Evolutionary conservation across 1,140 invertebrate species (phyloP).

Genomic region (Stratiolaelaps scimitus): DNA sequence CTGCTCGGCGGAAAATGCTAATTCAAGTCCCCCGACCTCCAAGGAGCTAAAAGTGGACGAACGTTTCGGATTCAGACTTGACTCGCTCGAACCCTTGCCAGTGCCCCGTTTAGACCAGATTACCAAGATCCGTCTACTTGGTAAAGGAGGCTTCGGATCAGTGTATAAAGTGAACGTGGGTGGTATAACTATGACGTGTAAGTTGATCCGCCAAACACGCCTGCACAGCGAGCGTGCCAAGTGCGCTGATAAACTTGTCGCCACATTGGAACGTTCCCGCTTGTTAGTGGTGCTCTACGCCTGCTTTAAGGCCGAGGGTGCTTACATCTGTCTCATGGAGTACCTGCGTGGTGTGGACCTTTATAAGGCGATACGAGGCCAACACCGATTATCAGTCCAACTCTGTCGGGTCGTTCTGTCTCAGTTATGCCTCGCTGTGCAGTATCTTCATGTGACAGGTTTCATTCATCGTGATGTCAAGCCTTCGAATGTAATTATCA

Average conservation of each 20-base stretch:
- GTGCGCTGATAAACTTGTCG: slow-evolving; percentile 10
- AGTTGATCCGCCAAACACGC: neutral
- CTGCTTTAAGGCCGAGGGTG: slow-evolving; percentile 12
- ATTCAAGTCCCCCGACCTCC: neutral
- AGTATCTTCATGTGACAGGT: slow-evolving; percentile 3
- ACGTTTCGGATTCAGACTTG: neutral
- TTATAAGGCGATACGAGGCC: neutral
- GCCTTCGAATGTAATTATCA: slow-evolving; percentile 14
- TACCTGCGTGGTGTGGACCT: slow-evolving; percentile 9
- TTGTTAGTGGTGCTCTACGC: slow-evolving; percentile 3
- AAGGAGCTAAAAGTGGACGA: neutral
- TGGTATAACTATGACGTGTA: neutral
- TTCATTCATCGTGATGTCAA: slow-evolving; percentile 26
- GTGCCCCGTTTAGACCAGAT: neutral
- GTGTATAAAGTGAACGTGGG: slow-evolving; percentile 20
- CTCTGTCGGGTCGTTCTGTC: neutral
- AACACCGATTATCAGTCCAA: neutral
- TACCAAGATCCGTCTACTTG: neutral
- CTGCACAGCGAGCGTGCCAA: neutral
- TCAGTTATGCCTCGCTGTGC: neutral
- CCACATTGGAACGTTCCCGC: neutral
- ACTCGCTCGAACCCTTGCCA: neutral
- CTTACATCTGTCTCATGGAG: slow-evolving; percentile 9
- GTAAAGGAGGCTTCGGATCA: neutral
- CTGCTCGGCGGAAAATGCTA: neutral